Percentiles rank a stretch among this genome's conserved stretches.
phyloP scores from a whole-genome alignment of 2,888 invertebrate genomes.

The Drosophila borborema region DNA sequence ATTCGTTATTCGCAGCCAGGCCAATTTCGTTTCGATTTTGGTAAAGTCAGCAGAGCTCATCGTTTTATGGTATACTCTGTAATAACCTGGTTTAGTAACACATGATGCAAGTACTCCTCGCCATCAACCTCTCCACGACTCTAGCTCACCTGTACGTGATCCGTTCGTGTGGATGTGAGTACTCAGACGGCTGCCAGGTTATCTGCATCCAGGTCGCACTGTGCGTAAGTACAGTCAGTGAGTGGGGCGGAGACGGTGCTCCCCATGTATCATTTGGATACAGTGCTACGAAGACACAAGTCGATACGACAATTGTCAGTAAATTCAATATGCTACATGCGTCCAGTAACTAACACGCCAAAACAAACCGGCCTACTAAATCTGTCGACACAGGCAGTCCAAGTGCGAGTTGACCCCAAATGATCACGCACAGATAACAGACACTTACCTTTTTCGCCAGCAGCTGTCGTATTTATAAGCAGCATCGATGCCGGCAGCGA shows the following conservation, averaged over 20 bases:
- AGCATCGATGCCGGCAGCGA: slow-evolving; percentile 93
- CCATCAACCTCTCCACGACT: background rate
- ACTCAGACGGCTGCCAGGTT: slow-evolving; percentile 94
- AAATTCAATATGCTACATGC: background rate
- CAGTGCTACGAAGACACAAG: slow-evolving; percentile 22
- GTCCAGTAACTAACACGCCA: background rate
- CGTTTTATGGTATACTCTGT: slow-evolving; percentile 90
- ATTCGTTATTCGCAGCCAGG: slow-evolving; percentile 90
- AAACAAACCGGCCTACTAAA: slow-evolving; percentile 1
- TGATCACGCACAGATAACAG: slow-evolving; percentile 7
- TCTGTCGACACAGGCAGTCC: slow-evolving; percentile 37
- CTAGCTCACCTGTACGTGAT: slow-evolving; percentile 89
- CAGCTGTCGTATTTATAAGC: slow-evolving; percentile 88
- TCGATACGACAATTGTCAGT: background rate
- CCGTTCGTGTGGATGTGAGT: slow-evolving; percentile 91
- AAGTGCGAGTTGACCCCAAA: slow-evolving; percentile 37
- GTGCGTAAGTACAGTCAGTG: slow-evolving; percentile 91
- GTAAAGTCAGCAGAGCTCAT: slow-evolving; percentile 88
- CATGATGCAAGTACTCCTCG: background rate
- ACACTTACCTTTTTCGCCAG: slow-evolving; percentile 71
- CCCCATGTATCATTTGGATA: slow-evolving; percentile 84
- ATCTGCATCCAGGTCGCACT: slow-evolving; percentile 93
- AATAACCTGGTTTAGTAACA: slow-evolving; percentile 21
- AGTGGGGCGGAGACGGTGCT: slow-evolving; percentile 93
- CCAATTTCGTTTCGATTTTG: slow-evolving; percentile 88